Conservation (phyloP, 2,888 invertebrate genomes). For the Hydraecia micacea region DNA sequence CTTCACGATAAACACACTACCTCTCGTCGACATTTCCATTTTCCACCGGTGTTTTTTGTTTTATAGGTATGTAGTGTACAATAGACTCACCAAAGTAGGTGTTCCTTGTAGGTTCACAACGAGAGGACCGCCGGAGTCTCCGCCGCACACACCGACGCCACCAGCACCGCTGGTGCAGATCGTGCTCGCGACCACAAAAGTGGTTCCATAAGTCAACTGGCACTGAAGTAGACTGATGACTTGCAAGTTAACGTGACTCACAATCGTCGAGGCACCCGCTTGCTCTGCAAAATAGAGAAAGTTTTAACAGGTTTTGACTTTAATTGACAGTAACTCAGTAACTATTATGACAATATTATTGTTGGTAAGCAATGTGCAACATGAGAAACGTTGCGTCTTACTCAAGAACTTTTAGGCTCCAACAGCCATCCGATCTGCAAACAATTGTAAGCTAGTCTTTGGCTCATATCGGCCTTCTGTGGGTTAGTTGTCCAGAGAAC, state of each 20-base stretch:
- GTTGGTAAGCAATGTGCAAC: too few species aligned
- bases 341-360: neutral
- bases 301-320: neutral
- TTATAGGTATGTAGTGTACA: neutral
- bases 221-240: slow-evolving; percentile 73
- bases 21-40: neutral
- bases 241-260: slow-evolving; percentile 74
- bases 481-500: too few species aligned
- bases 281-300: slow-evolving; percentile 64
- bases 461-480: neutral
- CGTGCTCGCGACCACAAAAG: slow-evolving; percentile 68
- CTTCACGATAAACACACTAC: neutral
- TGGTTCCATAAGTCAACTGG: slow-evolving; percentile 63
- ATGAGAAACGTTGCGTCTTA: neutral
- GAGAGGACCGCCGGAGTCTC: slow-evolving; percentile 80
- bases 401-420: neutral
- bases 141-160: slow-evolving; percentile 76
- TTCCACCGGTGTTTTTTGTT: neutral
- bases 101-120: slow-evolving; percentile 62
- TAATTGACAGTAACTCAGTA: too few species aligned
- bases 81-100: slow-evolving; percentile 70
- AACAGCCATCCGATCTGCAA: neutral
- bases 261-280: slow-evolving; percentile 66
- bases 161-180: slow-evolving; percentile 77
- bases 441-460: neutral